Evolutionary conservation across 2,797 vertebrate genomes (phyloP).

Genomic region (Lagodon rhomboides): DNA sequence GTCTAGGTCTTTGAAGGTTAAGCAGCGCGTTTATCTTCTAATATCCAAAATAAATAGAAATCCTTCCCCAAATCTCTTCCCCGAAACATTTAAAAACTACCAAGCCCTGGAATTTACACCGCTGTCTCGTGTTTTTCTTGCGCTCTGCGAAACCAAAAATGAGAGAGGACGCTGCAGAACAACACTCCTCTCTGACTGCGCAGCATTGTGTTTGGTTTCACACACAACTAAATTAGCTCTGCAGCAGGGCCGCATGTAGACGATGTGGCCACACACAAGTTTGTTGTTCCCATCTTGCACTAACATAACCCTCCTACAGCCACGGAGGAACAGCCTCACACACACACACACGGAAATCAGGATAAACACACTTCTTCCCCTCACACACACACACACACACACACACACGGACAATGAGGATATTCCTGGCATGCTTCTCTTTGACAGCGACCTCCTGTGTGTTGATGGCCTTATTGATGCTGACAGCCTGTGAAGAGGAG

Average conservation of each 20-base stretch:
- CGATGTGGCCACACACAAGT: conserved; percentile 38
- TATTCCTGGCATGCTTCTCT: conserved; percentile 99
- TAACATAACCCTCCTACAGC: conserved; percentile 49
- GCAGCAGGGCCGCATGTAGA: conserved; percentile 33
- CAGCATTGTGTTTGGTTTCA: conserved; percentile 19
- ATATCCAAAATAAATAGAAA: background rate
- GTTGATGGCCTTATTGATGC: conserved; percentile 99
- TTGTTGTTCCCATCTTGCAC: conserved; percentile 57
- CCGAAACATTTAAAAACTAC: background rate
- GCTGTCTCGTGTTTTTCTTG: background rate
- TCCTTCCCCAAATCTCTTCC: background rate
- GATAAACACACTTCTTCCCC: conserved; percentile 2
- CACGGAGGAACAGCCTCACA: conserved; percentile 10
- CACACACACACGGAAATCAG: conserved; percentile 22
- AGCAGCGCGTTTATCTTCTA: background rate
- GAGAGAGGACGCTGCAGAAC: background rate
- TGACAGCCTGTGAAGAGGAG: conserved; percentile 91
- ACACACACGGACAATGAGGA: conserved; percentile 84
- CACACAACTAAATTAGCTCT: conserved; percentile 47
- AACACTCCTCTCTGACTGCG: conserved; percentile 10
- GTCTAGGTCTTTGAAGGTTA: background rate
- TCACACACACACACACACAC: conserved; percentile 25
- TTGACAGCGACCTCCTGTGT: conserved; percentile 99
- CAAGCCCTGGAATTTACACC: background rate
- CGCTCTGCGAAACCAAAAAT: conserved; percentile 7